Base-by-base conservation (phyloP, 2,888 invertebrate genomes). In the Hydraecia micacea region DNA sequence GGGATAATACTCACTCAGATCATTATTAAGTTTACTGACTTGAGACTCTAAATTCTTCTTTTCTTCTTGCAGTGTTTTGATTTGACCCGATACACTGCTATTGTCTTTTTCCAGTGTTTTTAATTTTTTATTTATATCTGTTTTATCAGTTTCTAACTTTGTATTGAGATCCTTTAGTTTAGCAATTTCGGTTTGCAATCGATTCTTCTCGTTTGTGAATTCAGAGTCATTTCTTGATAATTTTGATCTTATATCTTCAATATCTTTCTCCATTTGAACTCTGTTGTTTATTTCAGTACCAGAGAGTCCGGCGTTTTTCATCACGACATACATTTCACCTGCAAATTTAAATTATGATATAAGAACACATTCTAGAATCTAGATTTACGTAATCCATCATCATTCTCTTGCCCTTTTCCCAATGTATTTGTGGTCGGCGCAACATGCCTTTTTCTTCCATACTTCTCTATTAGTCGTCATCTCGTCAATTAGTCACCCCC, bases 11-110 rank as follows among this genome's bases (percentile, higher is more conserved):
- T 95, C 94, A 98, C 97, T 97, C 85, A 97, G 95, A 88, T 98
- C 97, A 77, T 95, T 92, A 89, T 97, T 97, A 11, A 98, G 94
- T 91, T 97, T 97, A 80, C 94, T 95, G 67, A 97, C 96, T 95
- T 97, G 97, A 73, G 96, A 94, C 91, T 97, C 97, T 80, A 98
- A 92, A 74, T 95, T 97, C 81, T 97, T 97, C 87, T 97, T 98
- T 86, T 98, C 98, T 80, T 97, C 97, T 89, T 97, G 97, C 46
- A 98, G 92, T 78, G 97, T 96, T 93, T 97, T 98, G 87, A 89
- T 96, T 88, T 95, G 97, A 91, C 90, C 94, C 85, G 83, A 89
- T 86, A 87, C 92, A 90, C 93, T 96, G 91, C 88, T 95, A 88
- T 92, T 97, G 88, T 95, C 94, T 82, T 94, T 94, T 92, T 97